Percentiles rank a stretch among this genome's conserved stretches.
Conservation (phyloP, 2,888 invertebrate genomes). For the Silvanus unidentatus region DNA sequence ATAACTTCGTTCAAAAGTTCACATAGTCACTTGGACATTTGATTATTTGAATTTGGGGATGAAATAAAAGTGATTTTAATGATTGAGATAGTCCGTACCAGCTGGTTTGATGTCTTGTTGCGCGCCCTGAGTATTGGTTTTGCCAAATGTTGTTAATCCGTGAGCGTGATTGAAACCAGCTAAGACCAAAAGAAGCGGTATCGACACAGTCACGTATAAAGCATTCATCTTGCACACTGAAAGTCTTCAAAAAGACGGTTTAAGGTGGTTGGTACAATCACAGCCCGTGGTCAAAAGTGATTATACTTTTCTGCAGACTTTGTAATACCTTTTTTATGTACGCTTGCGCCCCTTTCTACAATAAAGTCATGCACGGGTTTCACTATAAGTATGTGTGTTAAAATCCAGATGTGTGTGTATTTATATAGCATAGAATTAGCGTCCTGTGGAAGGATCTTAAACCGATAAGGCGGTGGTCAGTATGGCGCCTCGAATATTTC, state of each 20-base stretch:
- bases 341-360: slow-evolving; percentile 30
- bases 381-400: too few relatives aligned
- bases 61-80: slow-evolving; percentile 5
- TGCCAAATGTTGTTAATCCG: slow-evolving; percentile 45
- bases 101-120: slow-evolving; percentile 27
- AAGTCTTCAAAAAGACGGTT: slow-evolving; percentile 24
- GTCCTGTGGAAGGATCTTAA: slow-evolving; percentile 37
- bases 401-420: slow-evolving; percentile 8
- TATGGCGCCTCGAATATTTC: slow-evolving; percentile 35
- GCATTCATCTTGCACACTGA: slow-evolving; percentile 39
- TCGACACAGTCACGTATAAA: slow-evolving; percentile 48
- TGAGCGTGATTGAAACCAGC: slow-evolving; percentile 47
- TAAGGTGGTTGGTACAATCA: slow-evolving; percentile 35
- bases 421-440: slow-evolving; percentile 37
- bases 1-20: slow-evolving; percentile 23
- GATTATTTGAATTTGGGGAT: slow-evolving; percentile 3
- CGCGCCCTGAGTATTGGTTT: slow-evolving; percentile 34
- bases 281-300: slow-evolving; percentile 36
- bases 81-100: slow-evolving; percentile 33
- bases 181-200: slow-evolving; percentile 51
- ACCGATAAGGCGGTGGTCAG: slow-evolving; percentile 39
- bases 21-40: slow-evolving; percentile 6
- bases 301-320: slow-evolving; percentile 25
- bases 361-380: slow-evolving; percentile 36
- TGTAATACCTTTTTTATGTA: slow-evolving; percentile 21